These are phyloP conservation scores for Acleris emargana DNA, from an alignment of 2,888 invertebrate genomes.

Conservation along the genomic window DNA sequence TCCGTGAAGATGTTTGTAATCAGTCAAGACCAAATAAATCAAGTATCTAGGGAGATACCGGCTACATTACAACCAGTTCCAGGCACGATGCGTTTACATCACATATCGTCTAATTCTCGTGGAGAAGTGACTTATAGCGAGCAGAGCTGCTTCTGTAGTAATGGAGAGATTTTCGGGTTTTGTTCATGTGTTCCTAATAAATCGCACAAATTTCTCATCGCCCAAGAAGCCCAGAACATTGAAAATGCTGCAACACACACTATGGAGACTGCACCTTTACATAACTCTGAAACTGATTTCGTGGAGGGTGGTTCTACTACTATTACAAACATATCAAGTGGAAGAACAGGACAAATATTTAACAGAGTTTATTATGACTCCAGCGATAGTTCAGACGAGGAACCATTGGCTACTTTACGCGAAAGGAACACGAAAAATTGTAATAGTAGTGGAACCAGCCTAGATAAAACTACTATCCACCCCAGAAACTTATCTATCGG, in stretches of 20 bases:
- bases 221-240: conserved; percentile 30
- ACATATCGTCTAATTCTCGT: conserved; percentile 34
- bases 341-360: conserved; percentile 34
- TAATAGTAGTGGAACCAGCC: conserved; percentile 35
- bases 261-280: conserved; percentile 31
- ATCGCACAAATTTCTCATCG: conserved; percentile 32
- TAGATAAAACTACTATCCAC: conserved; percentile 32
- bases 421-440: conserved; percentile 29
- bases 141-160: conserved; percentile 33
- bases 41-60: conserved; percentile 3
- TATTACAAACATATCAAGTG: conserved; percentile 31
- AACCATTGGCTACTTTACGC: conserved; percentile 31
- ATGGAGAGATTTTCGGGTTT: conserved; percentile 33
- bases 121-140: conserved; percentile 28
- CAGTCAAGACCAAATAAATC: conserved; percentile 29
- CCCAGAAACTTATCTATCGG: conserved; percentile 24
- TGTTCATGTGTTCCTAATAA: conserved; percentile 32
- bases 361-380: conserved; percentile 34
- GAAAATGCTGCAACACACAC: conserved; percentile 32
- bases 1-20: conserved; percentile 34
- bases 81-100: conserved; percentile 30
- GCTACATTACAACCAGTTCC: conserved; percentile 28
- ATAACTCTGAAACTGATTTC: conserved; percentile 35
- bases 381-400: conserved; percentile 34
- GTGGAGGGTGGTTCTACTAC: conserved; percentile 34